A percentile compares a stretch with the other conserved stretches of the same genome.
Evolutionary conservation across 1,140 invertebrate genomes (phyloP).

Genomic region (Heliconius nattereri): DNA sequence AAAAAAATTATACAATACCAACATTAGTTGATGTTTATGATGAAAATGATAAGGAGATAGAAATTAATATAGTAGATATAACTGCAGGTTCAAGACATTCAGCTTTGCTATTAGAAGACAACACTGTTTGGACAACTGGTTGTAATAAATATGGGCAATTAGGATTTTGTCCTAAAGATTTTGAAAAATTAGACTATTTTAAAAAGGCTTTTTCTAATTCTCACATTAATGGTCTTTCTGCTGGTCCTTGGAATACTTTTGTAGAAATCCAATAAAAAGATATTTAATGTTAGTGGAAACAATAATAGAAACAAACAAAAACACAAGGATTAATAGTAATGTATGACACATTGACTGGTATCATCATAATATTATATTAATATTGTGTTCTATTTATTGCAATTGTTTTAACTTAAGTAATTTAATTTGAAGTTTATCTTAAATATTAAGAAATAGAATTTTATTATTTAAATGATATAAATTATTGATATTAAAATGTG

Average conservation of each 20-base stretch:
- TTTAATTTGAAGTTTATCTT: no score
- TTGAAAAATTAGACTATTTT: slow-evolving; percentile 53
- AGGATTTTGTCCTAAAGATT: slow-evolving; percentile 67
- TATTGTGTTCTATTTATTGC: not conserved
- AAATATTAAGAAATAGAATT: no score
- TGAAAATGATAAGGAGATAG: slow-evolving; percentile 65
- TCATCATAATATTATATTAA: slow-evolving; percentile 9
- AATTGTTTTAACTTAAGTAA: not conserved
- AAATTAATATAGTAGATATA: slow-evolving; percentile 81
- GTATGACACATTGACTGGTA: no score
- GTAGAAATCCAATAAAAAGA: slow-evolving; percentile 27
- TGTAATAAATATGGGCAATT: slow-evolving; percentile 89
- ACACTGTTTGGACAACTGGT: slow-evolving; percentile 85
- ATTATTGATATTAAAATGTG: not conserved
- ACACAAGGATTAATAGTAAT: no score
- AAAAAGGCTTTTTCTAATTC: slow-evolving; percentile 49
- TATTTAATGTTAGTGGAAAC: not conserved
- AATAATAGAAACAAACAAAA: not conserved
- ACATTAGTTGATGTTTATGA: slow-evolving; percentile 81
- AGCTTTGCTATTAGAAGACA: slow-evolving; percentile 83
- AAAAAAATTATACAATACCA: slow-evolving; percentile 76
- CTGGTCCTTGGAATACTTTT: slow-evolving; percentile 69
- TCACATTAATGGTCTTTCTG: slow-evolving; percentile 44
- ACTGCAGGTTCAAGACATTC: slow-evolving; percentile 87
- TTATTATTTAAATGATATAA: not conserved